Conservation (phyloP, 2,113 vertebrate species). For the Bambusicola thoracicus region DNA sequence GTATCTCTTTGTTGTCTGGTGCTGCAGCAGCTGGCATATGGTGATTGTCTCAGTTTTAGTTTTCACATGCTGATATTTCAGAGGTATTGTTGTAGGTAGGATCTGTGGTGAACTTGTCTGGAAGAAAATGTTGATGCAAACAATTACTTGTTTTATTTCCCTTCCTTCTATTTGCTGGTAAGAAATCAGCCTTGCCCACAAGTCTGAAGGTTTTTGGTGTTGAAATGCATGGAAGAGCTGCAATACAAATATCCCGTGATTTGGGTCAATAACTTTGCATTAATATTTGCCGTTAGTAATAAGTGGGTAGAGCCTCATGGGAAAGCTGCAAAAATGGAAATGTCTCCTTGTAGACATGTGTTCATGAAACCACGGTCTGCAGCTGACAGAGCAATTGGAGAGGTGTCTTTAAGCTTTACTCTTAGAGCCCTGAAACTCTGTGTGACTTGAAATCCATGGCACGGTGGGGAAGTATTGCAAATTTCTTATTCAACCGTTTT, state of each 20-base stretch:
- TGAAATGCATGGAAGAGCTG: slow-evolving; percentile 54
- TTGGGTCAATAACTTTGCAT: slow-evolving; percentile 76
- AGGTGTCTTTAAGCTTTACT: slow-evolving; percentile 60
- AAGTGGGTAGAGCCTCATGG: slow-evolving; percentile 64
- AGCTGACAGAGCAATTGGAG: slow-evolving; percentile 73
- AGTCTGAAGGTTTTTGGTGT: slow-evolving; percentile 38
- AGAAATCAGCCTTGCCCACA: neutral
- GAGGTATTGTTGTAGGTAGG: neutral
- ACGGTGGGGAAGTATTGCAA: neutral
- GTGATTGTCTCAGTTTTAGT: neutral
- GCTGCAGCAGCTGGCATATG: neutral
- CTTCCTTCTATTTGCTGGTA: neutral
- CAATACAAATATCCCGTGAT: slow-evolving; percentile 69
- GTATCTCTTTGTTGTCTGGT: neutral
- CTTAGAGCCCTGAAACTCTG: slow-evolving; percentile 19
- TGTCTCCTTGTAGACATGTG: slow-evolving; percentile 66
- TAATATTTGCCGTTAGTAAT: slow-evolving; percentile 73
- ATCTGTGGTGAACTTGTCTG: neutral
- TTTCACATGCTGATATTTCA: neutral
- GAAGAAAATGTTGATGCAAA: neutral
- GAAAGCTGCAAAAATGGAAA: slow-evolving; percentile 74
- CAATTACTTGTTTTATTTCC: slow-evolving; percentile 17
- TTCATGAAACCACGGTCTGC: slow-evolving; percentile 45
- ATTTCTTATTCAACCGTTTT: neutral
- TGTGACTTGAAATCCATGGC: neutral